These are phyloP conservation scores for Electrona antarctica DNA, from an alignment of 2,113 vertebrate genomes.

Conservation along the genomic window DNA sequence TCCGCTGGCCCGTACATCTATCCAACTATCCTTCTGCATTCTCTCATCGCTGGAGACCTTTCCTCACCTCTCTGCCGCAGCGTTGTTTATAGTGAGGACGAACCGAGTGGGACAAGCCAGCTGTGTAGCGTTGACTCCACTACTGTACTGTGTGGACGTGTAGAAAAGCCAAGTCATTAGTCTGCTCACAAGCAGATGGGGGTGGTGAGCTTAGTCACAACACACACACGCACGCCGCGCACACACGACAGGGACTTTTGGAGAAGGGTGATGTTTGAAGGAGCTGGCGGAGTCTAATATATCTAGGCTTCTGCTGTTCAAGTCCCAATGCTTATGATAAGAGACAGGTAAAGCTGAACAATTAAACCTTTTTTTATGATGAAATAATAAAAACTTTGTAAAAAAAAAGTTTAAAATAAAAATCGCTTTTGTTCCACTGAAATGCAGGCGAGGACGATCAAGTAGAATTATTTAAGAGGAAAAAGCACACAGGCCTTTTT, in stretches of 20 bases:
- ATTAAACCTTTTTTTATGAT: conserved; percentile 39
- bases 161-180: conserved; percentile 82
- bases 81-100: conserved; percentile 39
- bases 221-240: conserved; percentile 28
- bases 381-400: conserved; percentile 40
- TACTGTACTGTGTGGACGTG: conserved; percentile 14
- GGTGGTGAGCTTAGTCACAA: conserved; percentile 77
- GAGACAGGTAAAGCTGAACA: conserved; percentile 33
- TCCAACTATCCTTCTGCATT: conserved; percentile 18
- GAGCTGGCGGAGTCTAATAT: conserved; percentile 42
- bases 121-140: conserved; percentile 57
- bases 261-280: conserved; percentile 42
- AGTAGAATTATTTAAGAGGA: conserved; percentile 5
- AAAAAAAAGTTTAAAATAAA: no score
- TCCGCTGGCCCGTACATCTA: conserved; percentile 10
- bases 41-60: conserved; percentile 37
- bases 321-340: conserved; percentile 28
- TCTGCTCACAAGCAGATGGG: conserved; percentile 80
- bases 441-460: neutral
- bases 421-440: neutral
- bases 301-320: conserved; percentile 45
- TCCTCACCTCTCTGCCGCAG: conserved; percentile 17
- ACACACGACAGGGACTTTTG: conserved; percentile 43
- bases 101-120: conserved; percentile 35
- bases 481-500: neutral